Evolutionary conservation across 2,888 invertebrate genomes (phyloP).

Genomic region (Neoitamus cyanurus): DNA sequence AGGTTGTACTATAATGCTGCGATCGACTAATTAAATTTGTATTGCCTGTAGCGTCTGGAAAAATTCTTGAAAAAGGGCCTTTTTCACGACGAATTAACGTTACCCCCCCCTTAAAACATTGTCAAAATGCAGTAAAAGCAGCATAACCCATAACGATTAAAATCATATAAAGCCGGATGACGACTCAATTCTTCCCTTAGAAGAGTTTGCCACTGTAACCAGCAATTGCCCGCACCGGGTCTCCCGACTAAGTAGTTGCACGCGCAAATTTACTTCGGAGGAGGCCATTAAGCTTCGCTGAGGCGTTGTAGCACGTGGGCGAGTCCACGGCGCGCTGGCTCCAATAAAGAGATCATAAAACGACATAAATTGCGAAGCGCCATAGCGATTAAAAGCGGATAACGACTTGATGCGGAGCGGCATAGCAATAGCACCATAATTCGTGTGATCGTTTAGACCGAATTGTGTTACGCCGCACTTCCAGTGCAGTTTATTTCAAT

Average conservation of each 20-base stretch:
- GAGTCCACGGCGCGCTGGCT: not conserved
- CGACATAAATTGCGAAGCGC: not conserved
- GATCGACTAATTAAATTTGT: too few species aligned
- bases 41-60: too few species aligned
- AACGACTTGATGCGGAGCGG: not conserved
- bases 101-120: not conserved
- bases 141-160: not conserved
- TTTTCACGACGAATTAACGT: too few species aligned
- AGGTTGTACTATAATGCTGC: too few species aligned
- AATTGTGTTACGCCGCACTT: not conserved
- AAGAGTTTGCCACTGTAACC: not conserved
- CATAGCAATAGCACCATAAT: not conserved
- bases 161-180: not conserved
- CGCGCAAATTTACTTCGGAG: not conserved
- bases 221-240: not conserved
- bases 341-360: not conserved
- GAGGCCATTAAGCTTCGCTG: not conserved
- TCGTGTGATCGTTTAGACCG: not conserved
- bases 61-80: too few species aligned
- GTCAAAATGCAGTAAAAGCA: not conserved
- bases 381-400: not conserved
- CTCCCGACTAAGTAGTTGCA: not conserved
- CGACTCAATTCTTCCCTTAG: not conserved
- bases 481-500: not conserved
- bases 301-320: not conserved